A percentile compares a stretch with the other conserved stretches of the same genome.
These are phyloP conservation scores for Ophthalmolycus amberensis DNA, from an alignment of 2,113 vertebrate species.

Conservation along the genomic window DNA sequence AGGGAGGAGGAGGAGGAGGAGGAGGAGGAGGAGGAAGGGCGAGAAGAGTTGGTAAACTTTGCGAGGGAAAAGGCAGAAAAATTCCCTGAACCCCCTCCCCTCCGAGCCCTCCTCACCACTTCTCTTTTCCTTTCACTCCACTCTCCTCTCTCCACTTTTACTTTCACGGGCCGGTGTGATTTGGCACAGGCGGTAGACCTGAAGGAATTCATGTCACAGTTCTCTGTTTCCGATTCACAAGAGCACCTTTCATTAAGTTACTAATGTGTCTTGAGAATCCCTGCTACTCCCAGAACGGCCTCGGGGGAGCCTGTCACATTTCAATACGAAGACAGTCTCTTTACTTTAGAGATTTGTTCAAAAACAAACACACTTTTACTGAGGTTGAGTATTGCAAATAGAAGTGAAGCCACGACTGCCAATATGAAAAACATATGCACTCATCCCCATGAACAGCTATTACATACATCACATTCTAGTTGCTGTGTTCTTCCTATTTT, in stretches of 20 bases:
- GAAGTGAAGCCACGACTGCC: not conserved
- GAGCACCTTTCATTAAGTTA: constrained; percentile 14
- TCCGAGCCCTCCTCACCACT: constrained; percentile 24
- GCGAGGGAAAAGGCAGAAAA: constrained; percentile 49
- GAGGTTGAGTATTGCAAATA: not conserved
- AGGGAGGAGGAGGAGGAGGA: constrained; percentile 42
- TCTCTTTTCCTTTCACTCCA: constrained; percentile 61
- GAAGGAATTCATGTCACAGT: constrained; percentile 10
- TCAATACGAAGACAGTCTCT: not conserved
- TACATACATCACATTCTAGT: not conserved
- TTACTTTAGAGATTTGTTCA: not conserved
- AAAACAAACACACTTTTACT: not conserved
- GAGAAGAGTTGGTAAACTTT: constrained; percentile 5
- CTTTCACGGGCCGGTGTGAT: constrained; percentile 59
- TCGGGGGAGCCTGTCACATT: not conserved
- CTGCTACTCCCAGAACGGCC: not conserved
- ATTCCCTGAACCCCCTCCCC: constrained; percentile 61
- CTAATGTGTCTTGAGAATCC: constrained; percentile 19
- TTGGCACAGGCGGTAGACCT: not conserved
- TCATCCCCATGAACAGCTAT: not conserved
- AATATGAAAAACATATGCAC: not conserved
- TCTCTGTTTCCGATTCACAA: constrained; percentile 4
- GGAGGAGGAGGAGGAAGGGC: constrained; percentile 6
- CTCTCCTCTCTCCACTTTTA: constrained; percentile 54
- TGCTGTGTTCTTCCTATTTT: constrained; percentile 34